Base-by-base conservation (phyloP, 2,888 invertebrate species). In the Bugula neritina region DNA sequence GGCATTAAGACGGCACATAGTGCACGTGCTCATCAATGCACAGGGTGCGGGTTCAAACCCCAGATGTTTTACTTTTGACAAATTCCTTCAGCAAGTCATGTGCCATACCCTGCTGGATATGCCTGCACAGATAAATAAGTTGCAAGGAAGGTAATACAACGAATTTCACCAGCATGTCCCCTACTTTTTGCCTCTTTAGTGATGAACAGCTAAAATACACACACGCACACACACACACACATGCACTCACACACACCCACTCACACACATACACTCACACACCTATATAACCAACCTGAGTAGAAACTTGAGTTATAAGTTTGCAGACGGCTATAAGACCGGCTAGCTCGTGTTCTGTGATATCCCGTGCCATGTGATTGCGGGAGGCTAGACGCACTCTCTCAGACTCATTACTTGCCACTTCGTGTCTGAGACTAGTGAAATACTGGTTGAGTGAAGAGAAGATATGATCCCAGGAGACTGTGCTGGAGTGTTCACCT, bases 381-480 rank as follows among this genome's bases (percentile, higher is more conserved):
- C 81, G 77, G 75, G 81, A 81, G 21, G 79, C 74, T 72, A 79
- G 79, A 10, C 79, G 76, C 23, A 89, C 88, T 43, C 35, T 5
- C 25, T 54, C 70, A 78, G 91, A 90, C 29, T 88, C 86, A 13
- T 86, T 87, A 2, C 90, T 88, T 1, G 85, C 84, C 1, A 82
- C 77, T 77, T 87, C 87, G 72, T 85, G 84, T 17, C 86, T 80
- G 73, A 88, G 79, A 76, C 84, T 86, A 73, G 79, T 82, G 77
- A 85, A 86, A 78, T 87, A 87, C 75, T 86, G 84, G 73, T 85
- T 89, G 70, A 96, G 87, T 0, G 94, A 92, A 43, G 87, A 86
- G 80, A 93, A 92, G 80, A 93, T 92, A 80, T 93, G 92, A 79
- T 93, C 92, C 91, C 92, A 92, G 0, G 91, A 91, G 23, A 93